Base-by-base conservation (phyloP, 2,888 invertebrate species). In the Synanthedon tipuliformis region DNA sequence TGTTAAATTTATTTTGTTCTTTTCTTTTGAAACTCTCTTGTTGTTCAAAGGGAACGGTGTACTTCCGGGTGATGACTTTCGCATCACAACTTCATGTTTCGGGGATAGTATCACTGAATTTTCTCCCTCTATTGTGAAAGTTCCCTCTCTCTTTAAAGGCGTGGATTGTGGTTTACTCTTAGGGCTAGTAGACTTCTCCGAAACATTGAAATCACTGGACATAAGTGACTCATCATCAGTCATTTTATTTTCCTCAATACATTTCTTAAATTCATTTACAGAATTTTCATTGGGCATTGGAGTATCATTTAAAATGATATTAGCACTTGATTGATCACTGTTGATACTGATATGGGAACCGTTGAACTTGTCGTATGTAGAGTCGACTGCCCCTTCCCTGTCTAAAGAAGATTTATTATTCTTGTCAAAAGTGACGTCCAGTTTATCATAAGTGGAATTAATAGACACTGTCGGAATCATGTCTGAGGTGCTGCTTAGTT, bases 231-330 rank as follows among this genome's bases (percentile, higher is more conserved):
- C 13, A 15, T 45, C 45, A 13, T 45, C 15, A 8, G 45, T 50
- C n/a, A 53, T 45, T 34, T 53, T 55, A 13, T 10, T 53, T n/a
- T 51, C 56, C n/a, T 58, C 56, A 0, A 58, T 56, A 15, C 59
- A 61, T n/a, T 60, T 50, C 4, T 50, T 51, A 3, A 79, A 71
- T 34, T 76, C 78, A 45, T 84, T 81, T 34, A 81, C 60, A 56
- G 82, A 84, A 54, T 83, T 86, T 45, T 85, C 84, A 53, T 86
- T 72, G 1, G 84, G 62, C 4, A 84, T 54, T 1, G 82, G 80
- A 40, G 81, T 80, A 0, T 67, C 69, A 53, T 83, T 81, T 0
- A 78, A 58, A 40, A 82, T 78, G 52, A 79, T 75, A 52, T 78
- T 78, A 7, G 63, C 55, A 41, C 60, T 68, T 0, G 80, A 80